Base-by-base conservation (phyloP, 2,888 invertebrate genomes). In the Apamea crenata region DNA sequence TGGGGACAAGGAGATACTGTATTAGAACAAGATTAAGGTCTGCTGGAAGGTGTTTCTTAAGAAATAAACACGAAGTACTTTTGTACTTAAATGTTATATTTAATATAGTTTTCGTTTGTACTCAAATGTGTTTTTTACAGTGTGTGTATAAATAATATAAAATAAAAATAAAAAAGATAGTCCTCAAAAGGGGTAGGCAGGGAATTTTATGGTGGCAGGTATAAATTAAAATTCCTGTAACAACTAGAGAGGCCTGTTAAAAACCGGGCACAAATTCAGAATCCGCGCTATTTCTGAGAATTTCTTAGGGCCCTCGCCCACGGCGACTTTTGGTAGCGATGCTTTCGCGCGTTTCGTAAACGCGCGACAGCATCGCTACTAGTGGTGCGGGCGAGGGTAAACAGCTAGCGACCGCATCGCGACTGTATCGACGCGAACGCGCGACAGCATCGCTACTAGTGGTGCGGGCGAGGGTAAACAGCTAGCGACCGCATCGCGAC, bases 1-100 rank as follows among this genome's bases (percentile, higher is more conserved):
- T 97, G 98, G 94, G 70, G 79, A 90, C 91, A 92, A 94, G 6
- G 40, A 47, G 66, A 80, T 0, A 36, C 1, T 21, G 1, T 10
- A 12, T 84, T 80, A 81, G 6, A 50, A 63, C 18, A 21, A 47
- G 7, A 18, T 1, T 29, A 3, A 8, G 29, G 29, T 36, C 65
- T 65, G 32, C 21, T 65, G 5, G 21, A 36, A 36, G 36, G 10
- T 10, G 10, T 65, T 36, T 21, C 21, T 65, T 5, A 21, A 63
- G 4, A 32, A 32, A 63, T 63, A 32, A 61, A 29, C 29, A 61
- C 2, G 2, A 61, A 29, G 59, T 7, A 61, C 59, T 14, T n/a
- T 59, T 59, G 59, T n/a, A 61, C 61, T 29, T 29, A 61, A 29
- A 29, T 29, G 29, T 29, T 61, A 16, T 29, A 61, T 32, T 2